Evolutionary conservation across 1,140 invertebrate species (phyloP).

Genomic region (Heliconius himera): DNA sequence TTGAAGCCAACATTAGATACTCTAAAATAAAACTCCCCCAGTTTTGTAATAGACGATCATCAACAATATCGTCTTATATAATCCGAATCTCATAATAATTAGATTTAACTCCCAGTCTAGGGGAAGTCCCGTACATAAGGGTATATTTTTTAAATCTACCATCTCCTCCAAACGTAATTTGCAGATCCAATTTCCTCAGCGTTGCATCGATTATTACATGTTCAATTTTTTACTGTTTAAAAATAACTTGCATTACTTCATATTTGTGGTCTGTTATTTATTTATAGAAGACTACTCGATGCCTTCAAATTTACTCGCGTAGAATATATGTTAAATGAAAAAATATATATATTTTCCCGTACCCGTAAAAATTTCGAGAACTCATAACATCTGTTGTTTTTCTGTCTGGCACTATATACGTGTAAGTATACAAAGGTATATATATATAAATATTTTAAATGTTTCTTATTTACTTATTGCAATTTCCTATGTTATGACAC

Average conservation of each 20-base stretch:
- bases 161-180: constrained; percentile 61
- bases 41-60: neutral
- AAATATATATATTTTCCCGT: too few species aligned
- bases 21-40: neutral
- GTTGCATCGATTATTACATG: constrained; percentile 2
- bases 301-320: too few species aligned
- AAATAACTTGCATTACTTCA: neutral
- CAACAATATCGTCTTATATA: constrained; percentile 14
- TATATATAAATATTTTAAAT: too few species aligned
- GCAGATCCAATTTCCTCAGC: constrained; percentile 57
- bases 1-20: neutral
- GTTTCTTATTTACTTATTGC: too few species aligned
- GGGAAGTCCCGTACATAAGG: constrained; percentile 29
- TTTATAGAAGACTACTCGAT: too few species aligned
- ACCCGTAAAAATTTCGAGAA: too few species aligned
- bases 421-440: too few species aligned
- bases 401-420: too few species aligned
- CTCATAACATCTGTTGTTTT: too few species aligned
- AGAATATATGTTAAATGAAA: too few species aligned
- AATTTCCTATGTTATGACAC: too few species aligned
- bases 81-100: constrained; percentile 22
- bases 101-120: constrained; percentile 23
- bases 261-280: neutral
- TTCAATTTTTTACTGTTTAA: neutral
- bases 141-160: constrained; percentile 55